These are phyloP conservation scores for Heteromormyrus szaboi DNA, from an alignment of 2,797 vertebrate species.

Conservation along the genomic window DNA sequence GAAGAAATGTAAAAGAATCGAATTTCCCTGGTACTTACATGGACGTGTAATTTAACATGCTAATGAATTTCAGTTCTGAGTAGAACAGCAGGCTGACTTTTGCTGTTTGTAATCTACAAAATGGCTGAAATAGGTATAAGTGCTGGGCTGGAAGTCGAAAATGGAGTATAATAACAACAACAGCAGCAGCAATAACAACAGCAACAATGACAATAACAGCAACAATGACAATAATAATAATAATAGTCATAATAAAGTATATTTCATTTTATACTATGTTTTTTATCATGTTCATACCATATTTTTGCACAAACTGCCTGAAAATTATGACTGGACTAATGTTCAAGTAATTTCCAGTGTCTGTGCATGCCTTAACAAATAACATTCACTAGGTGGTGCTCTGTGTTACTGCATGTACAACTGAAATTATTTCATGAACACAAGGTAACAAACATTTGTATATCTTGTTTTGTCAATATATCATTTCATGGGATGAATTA, in stretches of 20 bases:
- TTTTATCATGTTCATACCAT: neutral
- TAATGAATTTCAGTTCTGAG: neutral
- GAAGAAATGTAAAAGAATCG: neutral
- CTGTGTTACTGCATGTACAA: neutral
- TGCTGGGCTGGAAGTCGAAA: neutral
- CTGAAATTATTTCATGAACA: neutral
- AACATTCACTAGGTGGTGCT: conserved; percentile 7
- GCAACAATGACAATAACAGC: neutral
- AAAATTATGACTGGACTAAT: neutral
- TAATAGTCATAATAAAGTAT: neutral
- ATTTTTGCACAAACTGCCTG: neutral
- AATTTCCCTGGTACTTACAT: neutral
- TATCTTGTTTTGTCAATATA: neutral
- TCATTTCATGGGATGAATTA: neutral
- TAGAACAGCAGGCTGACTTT: neutral
- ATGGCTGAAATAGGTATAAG: neutral
- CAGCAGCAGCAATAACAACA: neutral
- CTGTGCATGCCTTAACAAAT: neutral
- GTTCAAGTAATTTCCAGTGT: neutral
- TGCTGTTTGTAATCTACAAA: neutral
- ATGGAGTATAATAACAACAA: neutral
- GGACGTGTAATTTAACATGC: neutral
- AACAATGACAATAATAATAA: neutral
- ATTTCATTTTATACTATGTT: neutral
- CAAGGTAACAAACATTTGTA: neutral